Evolutionary conservation across 2,888 invertebrate genomes (phyloP), one percentile per base, ranked within the genome.

Genomic region (Scelioninae gen. 2): DNA sequence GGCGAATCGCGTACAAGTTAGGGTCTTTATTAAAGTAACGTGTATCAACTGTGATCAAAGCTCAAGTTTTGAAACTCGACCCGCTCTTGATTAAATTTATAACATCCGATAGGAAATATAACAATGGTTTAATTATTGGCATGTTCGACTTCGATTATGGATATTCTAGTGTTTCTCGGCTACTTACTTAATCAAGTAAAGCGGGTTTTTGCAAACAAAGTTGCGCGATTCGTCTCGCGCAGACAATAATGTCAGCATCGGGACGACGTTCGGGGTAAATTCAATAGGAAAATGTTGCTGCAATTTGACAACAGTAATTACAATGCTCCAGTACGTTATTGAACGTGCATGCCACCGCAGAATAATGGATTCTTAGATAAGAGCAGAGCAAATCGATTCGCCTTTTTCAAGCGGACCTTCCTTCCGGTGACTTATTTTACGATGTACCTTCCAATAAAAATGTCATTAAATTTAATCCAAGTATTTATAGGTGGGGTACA

Each of bases 1-100:
- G 28, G 9, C 39, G 19, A 69, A 53, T 61, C 39, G 16, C 39
- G 33, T 58, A n/a, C 37, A 52, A 53, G 39, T 69, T 61, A 10
- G 58, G n/a, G 7, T 60, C 69, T 53, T 55, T 53, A 61, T 69
- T 61, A 55, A 61, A 48, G 60, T 37, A 45, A 39, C 61, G 16
- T 55, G 39, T 33, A 60, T 53, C 53, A 69, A 48, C 61, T 55
- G 39, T 55, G 63, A 70, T 70, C 63, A 70, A 70, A 57, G 45
- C 39, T 25, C 33, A 55, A 63, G 52, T 57, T 63, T 43, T 33
- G 57, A 37, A 69, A 63, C 57, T 63, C 19, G 19, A 3, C 41
- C 19, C n/a, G n/a, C 10, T 48, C 48, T 64, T 60, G 58, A 58
- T 71, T 58, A 58, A 70, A 64, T 64, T 64, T 46, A 57, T 53